phyloP scores from a whole-genome alignment of 1,140 invertebrate species.

The Eubasilissa regina region DNA sequence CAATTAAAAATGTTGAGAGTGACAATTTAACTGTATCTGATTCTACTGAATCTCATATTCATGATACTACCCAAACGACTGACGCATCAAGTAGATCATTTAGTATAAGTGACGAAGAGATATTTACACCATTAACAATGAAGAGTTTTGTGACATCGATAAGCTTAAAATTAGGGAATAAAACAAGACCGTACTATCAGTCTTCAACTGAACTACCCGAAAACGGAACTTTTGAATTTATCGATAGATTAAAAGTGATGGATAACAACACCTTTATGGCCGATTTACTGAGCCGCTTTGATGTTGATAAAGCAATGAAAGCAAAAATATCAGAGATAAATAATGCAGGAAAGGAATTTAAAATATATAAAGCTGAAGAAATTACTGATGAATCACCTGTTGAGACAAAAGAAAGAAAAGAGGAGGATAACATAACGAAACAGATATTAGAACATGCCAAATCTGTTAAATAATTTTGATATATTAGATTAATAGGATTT shows the following conservation, averaged over 20 bases:
- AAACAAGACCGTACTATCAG: constrained; percentile 52
- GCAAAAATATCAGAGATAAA: constrained; percentile 50
- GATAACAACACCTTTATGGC: constrained; percentile 50
- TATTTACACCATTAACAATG: constrained; percentile 61
- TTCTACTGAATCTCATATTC: not conserved
- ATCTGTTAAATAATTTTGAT: constrained; percentile 39
- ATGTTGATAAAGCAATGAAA: constrained; percentile 48
- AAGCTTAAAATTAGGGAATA: constrained; percentile 64
- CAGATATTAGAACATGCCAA: constrained; percentile 53
- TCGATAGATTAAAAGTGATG: constrained; percentile 25
- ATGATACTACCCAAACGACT: constrained; percentile 17
- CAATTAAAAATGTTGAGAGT: not conserved
- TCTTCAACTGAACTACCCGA: constrained; percentile 30
- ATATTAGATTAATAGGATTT: not conserved
- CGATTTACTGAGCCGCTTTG: constrained; percentile 45
- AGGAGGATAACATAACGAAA: constrained; percentile 47
- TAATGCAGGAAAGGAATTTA: constrained; percentile 48
- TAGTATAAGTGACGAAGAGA: constrained; percentile 30
- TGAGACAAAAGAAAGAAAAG: constrained; percentile 20
- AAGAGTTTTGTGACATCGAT: constrained; percentile 66
- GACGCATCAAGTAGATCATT: constrained; percentile 38
- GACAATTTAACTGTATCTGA: constrained; percentile 5
- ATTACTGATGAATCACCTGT: constrained; percentile 20
- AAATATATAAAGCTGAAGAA: constrained; percentile 59
- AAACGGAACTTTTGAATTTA: constrained; percentile 4